Percentiles rank a stretch among this genome's conserved stretches.
These are phyloP conservation scores for Tachysurus fulvidraco DNA, from an alignment of 2,113 vertebrate genomes.

Conservation along the genomic window DNA sequence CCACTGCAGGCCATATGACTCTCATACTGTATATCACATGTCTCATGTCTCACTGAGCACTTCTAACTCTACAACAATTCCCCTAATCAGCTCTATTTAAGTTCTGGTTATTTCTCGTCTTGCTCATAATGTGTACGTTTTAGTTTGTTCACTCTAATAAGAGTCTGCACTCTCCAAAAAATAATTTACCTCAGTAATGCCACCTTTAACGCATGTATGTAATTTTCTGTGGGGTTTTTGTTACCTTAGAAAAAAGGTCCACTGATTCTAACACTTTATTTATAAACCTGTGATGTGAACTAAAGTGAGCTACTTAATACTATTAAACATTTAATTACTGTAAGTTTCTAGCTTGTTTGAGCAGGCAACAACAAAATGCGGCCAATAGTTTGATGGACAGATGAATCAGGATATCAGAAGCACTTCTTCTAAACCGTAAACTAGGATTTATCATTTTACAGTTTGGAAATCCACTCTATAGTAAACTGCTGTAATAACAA, in stretches of 20 bases:
- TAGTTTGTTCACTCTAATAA: no score
- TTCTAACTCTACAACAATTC: no score
- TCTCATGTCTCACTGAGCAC: no score
- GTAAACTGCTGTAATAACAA: constrained; percentile 28
- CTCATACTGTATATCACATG: no score
- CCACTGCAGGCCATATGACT: no score
- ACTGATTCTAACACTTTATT: not conserved
- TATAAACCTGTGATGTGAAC: no score
- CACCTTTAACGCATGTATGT: not conserved
- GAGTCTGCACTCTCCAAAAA: no score
- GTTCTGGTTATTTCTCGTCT: no score
- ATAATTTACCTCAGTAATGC: not conserved
- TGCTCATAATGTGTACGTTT: no score
- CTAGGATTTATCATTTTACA: not conserved
- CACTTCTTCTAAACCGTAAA: not conserved
- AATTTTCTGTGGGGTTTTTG: no score
- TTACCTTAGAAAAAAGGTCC: not conserved
- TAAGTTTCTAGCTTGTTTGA: not conserved
- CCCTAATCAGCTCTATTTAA: no score
- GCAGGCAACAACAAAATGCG: not conserved
- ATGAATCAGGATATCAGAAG: no score
- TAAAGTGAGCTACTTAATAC: not conserved
- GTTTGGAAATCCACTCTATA: not conserved
- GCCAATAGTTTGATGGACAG: not conserved
- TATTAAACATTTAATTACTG: not conserved